Percentiles rank a stretch among this genome's conserved stretches.
Evolutionary conservation across 1,140 invertebrate species (phyloP).

Genomic region (Plodia interpunctella): DNA sequence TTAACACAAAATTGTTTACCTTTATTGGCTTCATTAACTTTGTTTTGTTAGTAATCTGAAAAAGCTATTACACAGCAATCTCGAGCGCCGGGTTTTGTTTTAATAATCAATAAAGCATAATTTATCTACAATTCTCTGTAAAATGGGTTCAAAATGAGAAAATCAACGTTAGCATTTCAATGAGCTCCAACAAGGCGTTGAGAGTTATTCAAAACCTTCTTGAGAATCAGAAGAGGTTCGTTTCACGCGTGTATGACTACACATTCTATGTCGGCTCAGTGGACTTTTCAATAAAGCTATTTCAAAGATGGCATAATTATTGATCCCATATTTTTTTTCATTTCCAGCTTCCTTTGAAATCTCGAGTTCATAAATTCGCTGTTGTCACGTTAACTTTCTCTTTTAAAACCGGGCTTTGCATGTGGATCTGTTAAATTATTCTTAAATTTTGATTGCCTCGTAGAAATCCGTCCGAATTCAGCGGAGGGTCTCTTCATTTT

Average conservation of each 20-base stretch:
- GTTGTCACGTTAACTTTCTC: constrained; percentile 45
- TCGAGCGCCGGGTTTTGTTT: neutral
- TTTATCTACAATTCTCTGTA: constrained; percentile 6
- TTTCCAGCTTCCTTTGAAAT: neutral
- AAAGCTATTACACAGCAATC: neutral
- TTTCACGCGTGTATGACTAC: constrained; percentile 49
- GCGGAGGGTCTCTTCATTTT: constrained; percentile 47
- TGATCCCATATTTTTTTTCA: constrained; percentile 18
- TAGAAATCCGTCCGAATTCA: constrained; percentile 47
- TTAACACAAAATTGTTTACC: too few species aligned
- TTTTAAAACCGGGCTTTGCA: constrained; percentile 52
- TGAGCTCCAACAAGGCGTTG: constrained; percentile 39
- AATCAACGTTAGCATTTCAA: constrained; percentile 45
- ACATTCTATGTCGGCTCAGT: constrained; percentile 26
- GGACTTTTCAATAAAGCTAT: constrained; percentile 35
- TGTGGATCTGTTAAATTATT: constrained; percentile 67
- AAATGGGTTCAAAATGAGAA: constrained; percentile 43
- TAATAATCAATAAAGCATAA: constrained; percentile 1
- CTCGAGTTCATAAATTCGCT: constrained; percentile 34
- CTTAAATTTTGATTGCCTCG: constrained; percentile 65
- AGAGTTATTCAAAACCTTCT: constrained; percentile 4
- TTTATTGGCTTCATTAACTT: neutral
- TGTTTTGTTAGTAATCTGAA: neutral
- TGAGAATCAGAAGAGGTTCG: constrained; percentile 32
- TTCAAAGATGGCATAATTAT: constrained; percentile 42